These are phyloP conservation scores for Lithobates pipiens DNA, from an alignment of 2,797 vertebrate genomes.

Conservation along the genomic window DNA sequence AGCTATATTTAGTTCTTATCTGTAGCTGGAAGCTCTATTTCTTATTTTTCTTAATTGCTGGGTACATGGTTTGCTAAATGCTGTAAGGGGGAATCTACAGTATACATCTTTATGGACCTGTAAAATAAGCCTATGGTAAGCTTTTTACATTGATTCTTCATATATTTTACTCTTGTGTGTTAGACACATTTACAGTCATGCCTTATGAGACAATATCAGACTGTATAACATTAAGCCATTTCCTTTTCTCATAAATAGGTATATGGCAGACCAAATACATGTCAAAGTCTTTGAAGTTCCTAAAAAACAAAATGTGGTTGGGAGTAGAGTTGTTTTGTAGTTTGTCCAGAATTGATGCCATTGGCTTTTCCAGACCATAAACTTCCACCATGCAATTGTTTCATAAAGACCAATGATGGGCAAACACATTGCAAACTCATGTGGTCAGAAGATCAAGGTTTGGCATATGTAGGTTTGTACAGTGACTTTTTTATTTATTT, in stretches of 20 bases:
- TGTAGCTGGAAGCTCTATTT: neutral
- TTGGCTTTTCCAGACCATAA: too few relatives aligned
- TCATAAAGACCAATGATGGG: too few relatives aligned
- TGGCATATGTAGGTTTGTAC: too few relatives aligned
- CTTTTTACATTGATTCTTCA: conserved; percentile 25
- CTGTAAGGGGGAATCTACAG: neutral
- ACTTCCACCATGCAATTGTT: too few relatives aligned
- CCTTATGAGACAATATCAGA: neutral
- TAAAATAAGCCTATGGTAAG: conserved; percentile 13
- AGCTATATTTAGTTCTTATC: conserved; percentile 23
- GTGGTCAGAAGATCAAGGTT: too few relatives aligned
- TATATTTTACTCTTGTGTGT: conserved; percentile 11
- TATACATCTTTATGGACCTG: conserved; percentile 24
- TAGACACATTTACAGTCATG: neutral
- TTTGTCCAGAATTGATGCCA: neutral
- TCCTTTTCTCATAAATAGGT: conserved; percentile 1
- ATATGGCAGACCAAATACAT: too few relatives aligned
- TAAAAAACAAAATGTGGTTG: neutral
- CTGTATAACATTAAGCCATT: conserved; percentile 19
- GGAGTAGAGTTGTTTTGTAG: neutral
- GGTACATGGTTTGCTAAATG: neutral
- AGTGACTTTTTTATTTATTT: too few relatives aligned
- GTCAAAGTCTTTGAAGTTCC: neutral
- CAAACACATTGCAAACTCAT: too few relatives aligned
- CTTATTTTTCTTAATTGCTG: conserved; percentile 6